Conservation (phyloP, 2,113 vertebrate genomes). For the Promerops cafer region DNA sequence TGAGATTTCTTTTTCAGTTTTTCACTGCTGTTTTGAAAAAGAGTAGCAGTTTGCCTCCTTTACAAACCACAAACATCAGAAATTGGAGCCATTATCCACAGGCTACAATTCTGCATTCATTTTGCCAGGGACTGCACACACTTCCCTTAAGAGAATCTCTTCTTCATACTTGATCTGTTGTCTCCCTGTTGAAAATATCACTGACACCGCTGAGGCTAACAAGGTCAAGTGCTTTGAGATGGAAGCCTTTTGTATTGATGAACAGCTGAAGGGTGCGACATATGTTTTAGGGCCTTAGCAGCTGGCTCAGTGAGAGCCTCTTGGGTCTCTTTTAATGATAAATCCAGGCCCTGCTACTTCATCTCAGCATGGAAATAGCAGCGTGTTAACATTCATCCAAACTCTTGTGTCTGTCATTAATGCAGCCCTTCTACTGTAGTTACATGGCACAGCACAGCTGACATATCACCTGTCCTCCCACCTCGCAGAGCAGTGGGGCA, state of each 20-base stretch:
- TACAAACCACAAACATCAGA: not conserved
- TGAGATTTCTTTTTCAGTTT: not conserved
- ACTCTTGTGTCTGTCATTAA: slow-evolving; percentile 56
- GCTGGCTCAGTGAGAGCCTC: slow-evolving; percentile 61
- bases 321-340: slow-evolving; percentile 66
- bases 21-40: not conserved
- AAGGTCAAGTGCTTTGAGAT: slow-evolving; percentile 68
- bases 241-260: slow-evolving; percentile 61
- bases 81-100: not conserved
- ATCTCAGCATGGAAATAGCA: slow-evolving; percentile 60
- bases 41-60: not conserved
- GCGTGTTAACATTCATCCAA: slow-evolving; percentile 60
- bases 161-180: slow-evolving; percentile 46
- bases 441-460: slow-evolving; percentile 32
- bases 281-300: slow-evolving; percentile 67
- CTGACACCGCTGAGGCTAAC: slow-evolving; percentile 62
- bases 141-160: slow-evolving; percentile 31
- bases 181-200: slow-evolving; percentile 57
- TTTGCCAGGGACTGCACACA: not conserved
- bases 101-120: not conserved
- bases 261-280: slow-evolving; percentile 67
- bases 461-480: slow-evolving; percentile 49
- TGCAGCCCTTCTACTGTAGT: slow-evolving; percentile 50
- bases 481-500: slow-evolving; percentile 25
- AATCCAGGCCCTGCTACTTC: slow-evolving; percentile 61